Base-by-base conservation (phyloP, 2,797 vertebrate species). In the Galaxias olidus region DNA sequence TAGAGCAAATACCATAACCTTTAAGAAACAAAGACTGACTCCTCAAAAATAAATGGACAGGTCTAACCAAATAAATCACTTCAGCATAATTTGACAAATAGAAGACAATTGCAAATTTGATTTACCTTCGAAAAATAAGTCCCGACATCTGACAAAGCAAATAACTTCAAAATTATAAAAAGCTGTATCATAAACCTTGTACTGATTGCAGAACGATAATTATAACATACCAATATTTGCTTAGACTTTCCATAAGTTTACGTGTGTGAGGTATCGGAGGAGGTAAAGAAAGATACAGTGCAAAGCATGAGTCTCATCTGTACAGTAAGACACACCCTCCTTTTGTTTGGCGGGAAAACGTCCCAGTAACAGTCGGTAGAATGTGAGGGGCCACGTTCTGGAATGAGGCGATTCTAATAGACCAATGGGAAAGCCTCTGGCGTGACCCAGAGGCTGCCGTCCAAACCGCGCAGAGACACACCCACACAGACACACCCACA, bases 381-480 rank as follows among this genome's bases (percentile, higher is more conserved):
- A 75, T 71, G 74, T 77, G 79, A 88, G 86, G 87, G 91, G 89
- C 87, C 84, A 61, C 78, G 90, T 87, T 89, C 81, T 81, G 75
- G 79, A 85, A 91, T 96, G 93, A 93, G 94, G 94, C 92, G 93
- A 96, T 93, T 75, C 51, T 50, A 59, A 74, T 63, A 66, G 59
- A 80, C 93, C 94, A 96, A 96, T 94, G 87, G 89, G 90, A 83
- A 84, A 83, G 59, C 75, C 71, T 70, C 75, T 79, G 58, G 80
- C 11, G 75, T 71, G 80, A 82, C 77, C 86, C 65, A 49, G 60
- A 54, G 60, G 59, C 73, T 71, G 67, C 82, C 2, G 30, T 30
- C 3, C 30, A 30, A 2, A 30, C 30, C 30, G 6, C 30, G 6
- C 30, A 30, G 3, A 30, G 3, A 30, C 30, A 30, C 30, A 30